Percentiles rank a stretch among this genome's conserved stretches.
Conservation (phyloP, 2,113 vertebrate genomes). For the Hippocampus abdominalis region DNA sequence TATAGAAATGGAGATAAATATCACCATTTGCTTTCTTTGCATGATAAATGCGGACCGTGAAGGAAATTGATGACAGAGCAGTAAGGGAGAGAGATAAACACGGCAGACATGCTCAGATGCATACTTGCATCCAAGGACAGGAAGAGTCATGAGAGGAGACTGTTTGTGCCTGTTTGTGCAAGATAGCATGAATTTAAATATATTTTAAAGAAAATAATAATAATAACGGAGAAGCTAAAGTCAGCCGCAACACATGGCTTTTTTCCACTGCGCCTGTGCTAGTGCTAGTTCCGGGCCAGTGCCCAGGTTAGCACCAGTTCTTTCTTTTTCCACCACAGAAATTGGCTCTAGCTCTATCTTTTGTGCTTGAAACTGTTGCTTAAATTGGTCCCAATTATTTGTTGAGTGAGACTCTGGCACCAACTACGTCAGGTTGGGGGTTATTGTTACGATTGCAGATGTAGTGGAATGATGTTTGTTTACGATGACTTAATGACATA, state of each 20-base stretch:
- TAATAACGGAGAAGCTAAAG: background rate
- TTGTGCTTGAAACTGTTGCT: too few species aligned
- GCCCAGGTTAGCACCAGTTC: too few species aligned
- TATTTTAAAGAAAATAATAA: background rate
- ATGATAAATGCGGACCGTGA: background rate
- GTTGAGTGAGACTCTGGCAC: too few species aligned
- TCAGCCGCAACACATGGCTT: conserved; percentile 4
- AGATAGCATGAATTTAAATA: conserved; percentile 15
- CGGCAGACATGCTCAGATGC: background rate
- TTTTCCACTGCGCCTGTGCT: too few species aligned
- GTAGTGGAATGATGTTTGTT: too few species aligned
- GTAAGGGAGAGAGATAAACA: conserved; percentile 17
- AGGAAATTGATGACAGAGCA: conserved; percentile 4
- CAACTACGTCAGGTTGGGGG: too few species aligned
- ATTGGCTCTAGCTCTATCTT: too few species aligned
- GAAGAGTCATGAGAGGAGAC: conserved; percentile 35
- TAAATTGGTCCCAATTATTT: too few species aligned
- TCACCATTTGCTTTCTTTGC: background rate
- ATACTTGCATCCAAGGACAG: conserved; percentile 44
- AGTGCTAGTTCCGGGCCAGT: too few species aligned
- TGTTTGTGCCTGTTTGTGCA: conserved; percentile 39
- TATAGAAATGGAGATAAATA: background rate
- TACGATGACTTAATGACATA: too few species aligned
- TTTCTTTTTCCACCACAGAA: too few species aligned
- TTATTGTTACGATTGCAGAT: too few species aligned